phyloP scores from a whole-genome alignment of 2,888 invertebrate species.

The Coenonympha glycerion region DNA sequence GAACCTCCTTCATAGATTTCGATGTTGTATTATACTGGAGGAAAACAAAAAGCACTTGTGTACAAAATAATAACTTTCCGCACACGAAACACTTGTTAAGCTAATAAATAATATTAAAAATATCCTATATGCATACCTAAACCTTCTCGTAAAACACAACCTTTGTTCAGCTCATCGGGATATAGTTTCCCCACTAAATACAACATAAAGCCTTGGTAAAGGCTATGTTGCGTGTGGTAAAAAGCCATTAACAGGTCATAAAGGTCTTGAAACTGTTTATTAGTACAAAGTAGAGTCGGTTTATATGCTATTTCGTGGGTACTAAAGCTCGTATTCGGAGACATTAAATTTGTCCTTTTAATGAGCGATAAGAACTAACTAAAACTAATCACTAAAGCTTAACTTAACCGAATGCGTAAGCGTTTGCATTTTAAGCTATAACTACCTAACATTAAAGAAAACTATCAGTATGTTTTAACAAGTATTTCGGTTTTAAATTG shows the following conservation, averaged over 20 bases:
- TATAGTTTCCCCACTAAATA: background rate
- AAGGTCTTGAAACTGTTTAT: background rate
- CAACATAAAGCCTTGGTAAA: background rate
- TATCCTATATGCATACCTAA: too few species aligned
- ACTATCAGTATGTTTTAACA: too few species aligned
- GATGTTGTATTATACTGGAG: too few species aligned
- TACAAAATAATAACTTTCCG: too few species aligned
- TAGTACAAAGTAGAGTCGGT: background rate
- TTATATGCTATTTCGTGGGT: background rate
- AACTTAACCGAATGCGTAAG: too few species aligned
- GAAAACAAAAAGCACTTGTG: too few species aligned
- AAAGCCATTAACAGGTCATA: background rate
- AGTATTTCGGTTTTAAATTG: too few species aligned
- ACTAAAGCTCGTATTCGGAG: background rate
- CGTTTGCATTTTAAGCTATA: background rate
- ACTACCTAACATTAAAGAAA: background rate
- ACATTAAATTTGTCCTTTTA: background rate
- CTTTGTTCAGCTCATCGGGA: too few species aligned
- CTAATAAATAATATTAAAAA: too few species aligned
- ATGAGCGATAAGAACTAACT: background rate
- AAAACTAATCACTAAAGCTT: background rate
- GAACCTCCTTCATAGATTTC: too few species aligned
- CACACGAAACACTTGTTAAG: too few species aligned
- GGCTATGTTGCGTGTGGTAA: background rate
- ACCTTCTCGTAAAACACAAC: too few species aligned